Evolutionary conservation across 2,113 vertebrate species (phyloP).

Genomic region (Cyrtonyx montezumae): DNA sequence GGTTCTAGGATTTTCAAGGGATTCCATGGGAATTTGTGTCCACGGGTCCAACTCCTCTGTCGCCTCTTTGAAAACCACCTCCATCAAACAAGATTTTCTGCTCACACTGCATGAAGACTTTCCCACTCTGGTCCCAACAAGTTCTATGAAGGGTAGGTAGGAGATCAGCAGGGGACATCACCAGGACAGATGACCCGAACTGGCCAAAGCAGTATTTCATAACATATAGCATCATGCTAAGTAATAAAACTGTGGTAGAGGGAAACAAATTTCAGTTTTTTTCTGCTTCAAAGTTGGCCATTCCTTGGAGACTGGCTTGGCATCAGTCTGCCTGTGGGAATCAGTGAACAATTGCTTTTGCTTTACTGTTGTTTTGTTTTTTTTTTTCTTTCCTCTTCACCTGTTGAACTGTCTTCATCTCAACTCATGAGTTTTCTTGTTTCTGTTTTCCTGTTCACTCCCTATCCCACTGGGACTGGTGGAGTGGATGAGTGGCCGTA

Average conservation of each 20-base stretch:
- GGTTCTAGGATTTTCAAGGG: too few species aligned
- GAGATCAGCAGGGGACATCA: not conserved
- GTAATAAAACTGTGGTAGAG: not conserved
- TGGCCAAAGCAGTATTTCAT: not conserved
- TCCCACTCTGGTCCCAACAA: not conserved
- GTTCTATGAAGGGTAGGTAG: not conserved
- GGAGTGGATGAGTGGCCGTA: not conserved
- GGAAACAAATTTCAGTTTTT: not conserved
- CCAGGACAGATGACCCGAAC: not conserved
- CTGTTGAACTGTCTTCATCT: not conserved
- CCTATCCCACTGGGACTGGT: not conserved
- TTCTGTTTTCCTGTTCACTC: not conserved
- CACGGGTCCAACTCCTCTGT: too few species aligned
- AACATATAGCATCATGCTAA: not conserved
- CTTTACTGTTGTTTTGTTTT: not conserved
- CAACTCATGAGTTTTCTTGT: not conserved
- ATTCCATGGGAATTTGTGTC: too few species aligned
- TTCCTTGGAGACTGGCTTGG: not conserved
- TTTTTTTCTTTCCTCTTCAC: not conserved
- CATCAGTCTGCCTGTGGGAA: not conserved
- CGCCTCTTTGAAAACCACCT: too few species aligned
- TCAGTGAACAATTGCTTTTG: not conserved
- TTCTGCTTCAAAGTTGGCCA: not conserved
- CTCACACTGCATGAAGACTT: not conserved
- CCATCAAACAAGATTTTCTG: too few species aligned